A percentile compares a stretch with the other conserved stretches of the same genome.
phyloP scores from a whole-genome alignment of 2,888 invertebrate species.

The Selenia dentaria region DNA sequence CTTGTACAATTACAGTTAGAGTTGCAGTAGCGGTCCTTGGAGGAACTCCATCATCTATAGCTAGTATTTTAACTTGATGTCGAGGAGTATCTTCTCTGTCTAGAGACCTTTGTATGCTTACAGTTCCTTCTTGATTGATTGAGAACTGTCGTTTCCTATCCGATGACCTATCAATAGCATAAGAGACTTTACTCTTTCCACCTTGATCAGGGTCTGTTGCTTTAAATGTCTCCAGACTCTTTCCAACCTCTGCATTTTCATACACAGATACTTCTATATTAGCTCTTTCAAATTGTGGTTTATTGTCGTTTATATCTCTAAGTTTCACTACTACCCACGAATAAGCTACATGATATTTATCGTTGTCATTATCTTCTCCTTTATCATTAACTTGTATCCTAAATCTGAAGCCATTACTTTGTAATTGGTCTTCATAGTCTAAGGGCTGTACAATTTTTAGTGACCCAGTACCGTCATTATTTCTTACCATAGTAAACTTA shows the following conservation, averaged over 20 bases:
- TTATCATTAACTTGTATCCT: slow-evolving; percentile 97
- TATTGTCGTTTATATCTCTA: slow-evolving; percentile 98
- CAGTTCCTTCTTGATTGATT: slow-evolving; percentile 97
- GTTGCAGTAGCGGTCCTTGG: slow-evolving; percentile 97
- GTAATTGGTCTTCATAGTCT: slow-evolving; percentile 97
- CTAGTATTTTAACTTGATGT: slow-evolving; percentile 98
- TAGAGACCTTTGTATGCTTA: slow-evolving; percentile 95
- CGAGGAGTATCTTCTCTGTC: slow-evolving; percentile 98
- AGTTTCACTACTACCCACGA: slow-evolving; percentile 97
- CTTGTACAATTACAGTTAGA: slow-evolving; percentile 96
- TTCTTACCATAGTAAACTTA: slow-evolving; percentile 98
- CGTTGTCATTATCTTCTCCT: slow-evolving; percentile 97
- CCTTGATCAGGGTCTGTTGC: slow-evolving; percentile 98
- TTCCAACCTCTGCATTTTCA: slow-evolving; percentile 96
- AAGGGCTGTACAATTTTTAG: slow-evolving; percentile 97
- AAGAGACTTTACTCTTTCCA: slow-evolving; percentile 95
- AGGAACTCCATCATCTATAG: slow-evolving; percentile 97
- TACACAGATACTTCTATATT: slow-evolving; percentile 96
- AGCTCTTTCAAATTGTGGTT: slow-evolving; percentile 96
- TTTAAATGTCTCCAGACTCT: slow-evolving; percentile 95
- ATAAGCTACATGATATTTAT: slow-evolving; percentile 98
- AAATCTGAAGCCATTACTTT: slow-evolving; percentile 97
- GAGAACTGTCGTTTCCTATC: slow-evolving; percentile 97
- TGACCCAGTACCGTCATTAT: slow-evolving; percentile 97
- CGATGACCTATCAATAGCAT: slow-evolving; percentile 95